phyloP scores from a whole-genome alignment of 2,888 invertebrate genomes.

The Dascillus cervinus region DNA sequence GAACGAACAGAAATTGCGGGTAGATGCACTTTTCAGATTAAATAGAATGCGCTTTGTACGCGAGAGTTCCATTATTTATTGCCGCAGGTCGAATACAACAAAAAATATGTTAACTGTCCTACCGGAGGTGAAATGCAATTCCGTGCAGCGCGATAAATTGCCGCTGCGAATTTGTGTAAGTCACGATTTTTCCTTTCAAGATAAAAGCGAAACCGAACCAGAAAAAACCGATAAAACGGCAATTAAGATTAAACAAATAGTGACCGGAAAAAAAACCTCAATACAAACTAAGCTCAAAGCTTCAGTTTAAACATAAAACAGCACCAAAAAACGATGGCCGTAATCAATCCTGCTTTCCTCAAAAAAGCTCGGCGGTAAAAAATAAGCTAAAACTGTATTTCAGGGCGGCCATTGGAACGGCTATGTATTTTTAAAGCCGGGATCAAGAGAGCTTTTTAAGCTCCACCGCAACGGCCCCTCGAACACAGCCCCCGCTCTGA shows the following conservation, averaged over 20 bases:
- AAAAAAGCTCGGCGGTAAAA: conserved; percentile 30
- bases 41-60: conserved; percentile 12
- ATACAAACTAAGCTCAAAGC: conserved; percentile 27
- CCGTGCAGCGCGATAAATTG: conserved; percentile 26
- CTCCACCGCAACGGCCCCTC: conserved; percentile 20
- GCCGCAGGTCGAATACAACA: conserved; percentile 36
- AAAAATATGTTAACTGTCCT: conserved; percentile 37
- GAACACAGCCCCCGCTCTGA: conserved; percentile 31
- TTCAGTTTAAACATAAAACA: conserved; percentile 34
- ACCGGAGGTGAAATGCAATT: conserved; percentile 38
- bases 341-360: conserved; percentile 38
- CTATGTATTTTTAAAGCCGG: conserved; percentile 42
- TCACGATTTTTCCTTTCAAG: conserved; percentile 6
- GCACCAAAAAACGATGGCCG: conserved; percentile 32
- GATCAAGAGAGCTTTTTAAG: conserved; percentile 38
- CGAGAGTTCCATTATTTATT: conserved; percentile 41
- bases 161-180: conserved; percentile 25
- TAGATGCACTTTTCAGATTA: conserved; percentile 8
- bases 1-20: too few relatives aligned
- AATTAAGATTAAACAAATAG: conserved; percentile 17
- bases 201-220: conserved; percentile 14
- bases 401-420: conserved; percentile 42
- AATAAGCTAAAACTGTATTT: conserved; percentile 39
- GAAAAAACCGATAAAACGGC: conserved; percentile 15
- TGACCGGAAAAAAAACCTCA: conserved; percentile 13